A percentile compares a stretch with the other conserved stretches of the same genome.
These are phyloP conservation scores for Actinernus sp. DNA, from an alignment of 92 coral and sea anemone species.

Conservation along the genomic window DNA sequence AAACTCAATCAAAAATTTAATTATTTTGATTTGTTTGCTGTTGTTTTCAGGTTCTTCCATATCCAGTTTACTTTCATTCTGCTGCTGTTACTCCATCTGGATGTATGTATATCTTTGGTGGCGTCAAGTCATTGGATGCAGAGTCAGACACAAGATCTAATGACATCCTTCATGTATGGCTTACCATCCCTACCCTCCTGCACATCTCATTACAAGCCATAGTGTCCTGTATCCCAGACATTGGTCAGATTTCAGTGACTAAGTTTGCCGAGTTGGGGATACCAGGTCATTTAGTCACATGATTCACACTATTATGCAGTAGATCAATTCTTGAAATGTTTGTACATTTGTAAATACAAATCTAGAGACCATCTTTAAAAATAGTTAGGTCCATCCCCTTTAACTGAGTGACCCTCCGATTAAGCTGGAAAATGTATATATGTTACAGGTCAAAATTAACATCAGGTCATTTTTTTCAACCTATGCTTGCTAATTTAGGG, in stretches of 20 bases:
- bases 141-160: conserved; percentile 73
- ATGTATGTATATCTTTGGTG: conserved; percentile 95
- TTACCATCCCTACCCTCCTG: conserved; percentile 73
- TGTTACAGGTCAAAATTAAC: too few relatives aligned
- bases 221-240: conserved; percentile 34
- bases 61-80: conserved; percentile 92
- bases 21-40: too few relatives aligned
- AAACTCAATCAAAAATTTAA: too few relatives aligned
- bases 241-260: conserved; percentile 12
- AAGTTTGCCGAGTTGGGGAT: conserved; percentile 58
- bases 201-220: conserved; percentile 71
- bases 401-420: too few relatives aligned
- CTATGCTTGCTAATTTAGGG: too few relatives aligned
- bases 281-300: conserved; percentile 48
- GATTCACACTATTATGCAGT: too few relatives aligned
- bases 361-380: too few relatives aligned
- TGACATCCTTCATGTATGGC: conserved; percentile 78
- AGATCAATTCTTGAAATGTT: too few relatives aligned
- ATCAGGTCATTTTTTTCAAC: too few relatives aligned
- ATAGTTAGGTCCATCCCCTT: too few relatives aligned
- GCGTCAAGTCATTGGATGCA: conserved; percentile 74
- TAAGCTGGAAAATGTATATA: too few relatives aligned
- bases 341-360: too few relatives aligned
- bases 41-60: conserved; percentile 62
- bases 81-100: conserved; percentile 92